Evolutionary conservation across 2,113 vertebrate species (phyloP).

Genomic region (Entelurus aequoreus): DNA sequence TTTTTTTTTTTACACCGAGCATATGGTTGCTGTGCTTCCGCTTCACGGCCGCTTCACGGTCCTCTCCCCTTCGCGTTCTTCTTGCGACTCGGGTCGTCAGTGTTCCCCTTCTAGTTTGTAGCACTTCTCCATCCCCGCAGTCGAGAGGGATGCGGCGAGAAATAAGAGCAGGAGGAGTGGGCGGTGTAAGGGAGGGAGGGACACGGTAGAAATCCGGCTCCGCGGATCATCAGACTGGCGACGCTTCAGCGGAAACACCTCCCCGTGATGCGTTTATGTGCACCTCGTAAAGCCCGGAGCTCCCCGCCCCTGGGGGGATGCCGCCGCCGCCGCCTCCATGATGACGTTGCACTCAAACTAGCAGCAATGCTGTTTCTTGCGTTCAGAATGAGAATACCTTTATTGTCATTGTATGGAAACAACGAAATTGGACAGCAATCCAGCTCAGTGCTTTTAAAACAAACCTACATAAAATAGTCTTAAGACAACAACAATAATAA

Average conservation of each 20-base stretch:
- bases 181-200: constrained; percentile 4
- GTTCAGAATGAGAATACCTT: too few relatives aligned
- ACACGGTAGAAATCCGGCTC: constrained; percentile 2
- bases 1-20: constrained; percentile 27
- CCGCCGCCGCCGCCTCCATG: neutral
- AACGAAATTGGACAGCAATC: too few relatives aligned
- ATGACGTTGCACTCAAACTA: neutral
- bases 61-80: neutral
- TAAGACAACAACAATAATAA: too few relatives aligned
- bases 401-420: too few relatives aligned
- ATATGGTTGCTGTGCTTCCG: constrained; percentile 52
- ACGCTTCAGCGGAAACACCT: constrained; percentile 50
- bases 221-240: constrained; percentile 10
- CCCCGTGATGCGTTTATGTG: constrained; percentile 53
- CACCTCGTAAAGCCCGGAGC: constrained; percentile 19
- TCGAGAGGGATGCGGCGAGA: constrained; percentile 45
- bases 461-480: too few relatives aligned
- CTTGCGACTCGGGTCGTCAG: neutral
- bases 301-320: neutral
- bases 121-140: constrained; percentile 47
- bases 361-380: too few relatives aligned
- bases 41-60: constrained; percentile 9
- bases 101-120: constrained; percentile 4
- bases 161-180: constrained; percentile 35
- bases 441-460: too few relatives aligned